Conservation (phyloP, 2,888 invertebrate species). For the Lissonota sp. region DNA sequence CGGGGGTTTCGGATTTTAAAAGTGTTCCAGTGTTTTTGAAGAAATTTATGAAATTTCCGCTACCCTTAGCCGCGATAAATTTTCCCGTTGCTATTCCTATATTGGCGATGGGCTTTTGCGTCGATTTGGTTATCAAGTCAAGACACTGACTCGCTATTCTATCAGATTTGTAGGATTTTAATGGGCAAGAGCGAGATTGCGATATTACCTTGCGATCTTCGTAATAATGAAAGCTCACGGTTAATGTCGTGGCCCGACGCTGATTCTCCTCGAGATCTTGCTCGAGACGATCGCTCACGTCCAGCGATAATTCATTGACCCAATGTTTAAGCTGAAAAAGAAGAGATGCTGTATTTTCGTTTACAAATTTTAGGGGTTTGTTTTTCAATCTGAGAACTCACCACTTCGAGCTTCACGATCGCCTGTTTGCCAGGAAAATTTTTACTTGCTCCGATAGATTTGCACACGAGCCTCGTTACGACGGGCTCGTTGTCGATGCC, state of each 20-base stretch:
- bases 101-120: slow-evolving; percentile 84
- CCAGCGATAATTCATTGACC: slow-evolving; percentile 91
- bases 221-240: slow-evolving; percentile 87
- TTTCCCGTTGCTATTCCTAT: slow-evolving; percentile 85
- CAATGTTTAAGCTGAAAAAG: slow-evolving; percentile 87
- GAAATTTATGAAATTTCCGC: slow-evolving; percentile 77
- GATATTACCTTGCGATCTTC: slow-evolving; percentile 68
- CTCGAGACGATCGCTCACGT: slow-evolving; percentile 92
- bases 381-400: slow-evolving; percentile 78
- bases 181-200: slow-evolving; percentile 87
- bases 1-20: slow-evolving; percentile 67
- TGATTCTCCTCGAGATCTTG: slow-evolving; percentile 93
- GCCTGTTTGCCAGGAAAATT: slow-evolving; percentile 94
- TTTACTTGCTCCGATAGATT: slow-evolving; percentile 98
- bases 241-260: slow-evolving; percentile 91
- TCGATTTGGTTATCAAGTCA: slow-evolving; percentile 88
- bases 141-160: slow-evolving; percentile 88
- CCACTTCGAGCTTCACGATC: slow-evolving; percentile 87
- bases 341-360: slow-evolving; percentile 22
- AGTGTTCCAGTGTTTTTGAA: slow-evolving; percentile 71
- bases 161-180: slow-evolving; percentile 88
- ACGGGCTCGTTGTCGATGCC: slow-evolving; percentile 96
- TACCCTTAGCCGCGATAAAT: slow-evolving; percentile 77
- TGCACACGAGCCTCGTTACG: slow-evolving; percentile 92
- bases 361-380: neutral